These are phyloP conservation scores for Caenorhabditis sulstoni DNA, from an alignment of 2,888 invertebrate species.

Conservation along the genomic window DNA sequence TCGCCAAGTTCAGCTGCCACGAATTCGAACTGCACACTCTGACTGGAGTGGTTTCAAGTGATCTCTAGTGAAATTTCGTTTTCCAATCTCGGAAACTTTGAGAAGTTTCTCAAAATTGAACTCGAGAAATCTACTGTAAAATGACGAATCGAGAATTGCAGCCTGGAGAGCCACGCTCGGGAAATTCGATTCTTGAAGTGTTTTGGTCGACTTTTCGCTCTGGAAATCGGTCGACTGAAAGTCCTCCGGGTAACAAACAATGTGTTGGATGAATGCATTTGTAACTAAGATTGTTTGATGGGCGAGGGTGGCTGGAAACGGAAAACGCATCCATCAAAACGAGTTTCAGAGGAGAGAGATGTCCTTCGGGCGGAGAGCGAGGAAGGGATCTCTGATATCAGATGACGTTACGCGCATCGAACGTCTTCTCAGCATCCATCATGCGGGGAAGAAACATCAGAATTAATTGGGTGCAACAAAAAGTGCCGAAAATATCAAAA, in stretches of 20 bases:
- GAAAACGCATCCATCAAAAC: constrained; percentile 9
- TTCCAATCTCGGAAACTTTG: too few species aligned
- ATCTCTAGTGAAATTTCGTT: too few species aligned
- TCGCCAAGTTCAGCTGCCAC: too few species aligned
- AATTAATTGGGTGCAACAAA: too few species aligned
- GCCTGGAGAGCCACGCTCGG: too few species aligned
- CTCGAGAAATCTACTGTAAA: too few species aligned
- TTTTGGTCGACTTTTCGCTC: constrained; percentile 6
- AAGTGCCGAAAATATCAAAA: too few species aligned
- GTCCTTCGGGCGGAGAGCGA: background rate
- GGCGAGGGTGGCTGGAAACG: constrained; percentile 18
- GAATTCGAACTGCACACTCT: too few species aligned
- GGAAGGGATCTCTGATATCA: background rate
- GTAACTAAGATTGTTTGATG: constrained; percentile 38
- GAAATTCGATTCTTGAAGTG: background rate
- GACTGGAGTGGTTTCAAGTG: too few species aligned
- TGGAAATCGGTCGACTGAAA: constrained; percentile 33
- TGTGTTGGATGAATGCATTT: constrained; percentile 45
- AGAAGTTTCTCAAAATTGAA: too few species aligned
- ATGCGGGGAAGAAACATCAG: background rate
- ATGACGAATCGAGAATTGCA: too few species aligned
- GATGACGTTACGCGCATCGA: background rate
- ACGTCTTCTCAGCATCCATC: background rate
- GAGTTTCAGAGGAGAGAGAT: constrained; percentile 21
- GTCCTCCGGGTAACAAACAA: constrained; percentile 35